Percentiles rank a stretch among this genome's conserved stretches.
phyloP scores from a whole-genome alignment of 2,888 invertebrate genomes.

The Eristalis intricaria region DNA sequence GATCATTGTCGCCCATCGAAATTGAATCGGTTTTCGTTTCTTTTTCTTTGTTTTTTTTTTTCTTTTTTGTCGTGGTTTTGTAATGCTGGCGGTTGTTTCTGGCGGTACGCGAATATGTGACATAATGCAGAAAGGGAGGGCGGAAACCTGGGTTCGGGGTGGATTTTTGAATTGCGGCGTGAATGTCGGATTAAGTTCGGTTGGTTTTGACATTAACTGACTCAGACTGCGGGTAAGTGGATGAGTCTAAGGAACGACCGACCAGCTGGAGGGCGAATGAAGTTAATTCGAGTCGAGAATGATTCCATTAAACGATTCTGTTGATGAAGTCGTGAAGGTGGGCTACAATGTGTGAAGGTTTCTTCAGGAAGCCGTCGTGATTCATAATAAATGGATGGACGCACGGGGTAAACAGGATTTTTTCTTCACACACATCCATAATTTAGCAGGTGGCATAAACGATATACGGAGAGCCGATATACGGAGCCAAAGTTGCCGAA shows the following conservation, averaged over 20 bases:
- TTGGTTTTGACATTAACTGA: neutral
- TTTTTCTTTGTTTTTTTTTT: neutral
- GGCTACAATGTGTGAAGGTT: neutral
- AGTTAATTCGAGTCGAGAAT: neutral
- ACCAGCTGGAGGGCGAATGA: neutral
- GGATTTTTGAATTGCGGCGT: conserved; percentile 5
- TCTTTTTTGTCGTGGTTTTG: conserved; percentile 25
- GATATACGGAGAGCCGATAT: too few species aligned
- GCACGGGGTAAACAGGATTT: too few species aligned
- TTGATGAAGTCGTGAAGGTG: neutral
- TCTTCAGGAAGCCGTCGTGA: neutral
- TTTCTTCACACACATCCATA: too few species aligned
- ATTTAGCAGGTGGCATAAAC: too few species aligned
- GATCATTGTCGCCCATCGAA: conserved; percentile 55
- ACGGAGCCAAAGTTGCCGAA: too few species aligned
- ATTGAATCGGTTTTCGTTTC: conserved; percentile 19
- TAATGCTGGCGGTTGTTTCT: conserved; percentile 11
- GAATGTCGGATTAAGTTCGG: conserved; percentile 21
- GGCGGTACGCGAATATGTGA: conserved; percentile 21
- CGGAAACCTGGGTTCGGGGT: neutral
- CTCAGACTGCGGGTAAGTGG: neutral
- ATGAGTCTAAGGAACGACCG: neutral
- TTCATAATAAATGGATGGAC: neutral
- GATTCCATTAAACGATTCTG: neutral
- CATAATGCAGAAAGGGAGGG: conserved; percentile 36